These are phyloP conservation scores for Holacanthella duospinosa DNA, from an alignment of 2,888 invertebrate species.

Conservation along the genomic window DNA sequence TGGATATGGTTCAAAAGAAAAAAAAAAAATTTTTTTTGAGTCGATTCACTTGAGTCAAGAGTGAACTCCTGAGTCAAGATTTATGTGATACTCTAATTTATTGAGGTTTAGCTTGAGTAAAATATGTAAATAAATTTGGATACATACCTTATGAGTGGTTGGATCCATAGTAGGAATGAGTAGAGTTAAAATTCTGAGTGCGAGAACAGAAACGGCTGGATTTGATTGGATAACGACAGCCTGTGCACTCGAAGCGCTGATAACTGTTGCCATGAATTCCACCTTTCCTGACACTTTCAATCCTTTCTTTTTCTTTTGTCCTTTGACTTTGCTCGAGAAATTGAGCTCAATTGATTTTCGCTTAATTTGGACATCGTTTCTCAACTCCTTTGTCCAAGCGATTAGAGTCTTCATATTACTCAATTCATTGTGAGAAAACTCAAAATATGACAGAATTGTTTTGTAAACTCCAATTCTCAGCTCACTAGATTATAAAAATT, in stretches of 20 bases:
- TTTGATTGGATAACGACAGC: not conserved
- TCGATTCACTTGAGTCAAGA: no score
- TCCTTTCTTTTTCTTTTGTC: not conserved
- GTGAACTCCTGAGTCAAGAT: no score
- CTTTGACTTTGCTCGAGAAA: not conserved
- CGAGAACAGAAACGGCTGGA: not conserved
- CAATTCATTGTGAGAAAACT: not conserved
- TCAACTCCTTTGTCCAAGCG: not conserved
- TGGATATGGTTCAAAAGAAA: no score
- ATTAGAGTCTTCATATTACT: not conserved
- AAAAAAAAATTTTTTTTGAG: no score
- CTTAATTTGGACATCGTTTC: not conserved
- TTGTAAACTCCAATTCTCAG: not conserved
- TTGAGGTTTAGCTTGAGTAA: no score
- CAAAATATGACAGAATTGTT: not conserved
- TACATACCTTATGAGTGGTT: constrained; percentile 3
- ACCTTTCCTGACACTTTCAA: not conserved
- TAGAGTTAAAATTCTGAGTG: not conserved
- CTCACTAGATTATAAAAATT: not conserved
- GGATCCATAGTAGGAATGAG: not conserved
- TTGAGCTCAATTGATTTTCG: not conserved
- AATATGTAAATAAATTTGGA: no score
- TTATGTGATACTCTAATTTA: no score
- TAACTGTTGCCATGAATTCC: not conserved
- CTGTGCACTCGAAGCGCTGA: not conserved